Base-by-base conservation (phyloP, 2,113 vertebrate species). In the Sander vitreus region DNA sequence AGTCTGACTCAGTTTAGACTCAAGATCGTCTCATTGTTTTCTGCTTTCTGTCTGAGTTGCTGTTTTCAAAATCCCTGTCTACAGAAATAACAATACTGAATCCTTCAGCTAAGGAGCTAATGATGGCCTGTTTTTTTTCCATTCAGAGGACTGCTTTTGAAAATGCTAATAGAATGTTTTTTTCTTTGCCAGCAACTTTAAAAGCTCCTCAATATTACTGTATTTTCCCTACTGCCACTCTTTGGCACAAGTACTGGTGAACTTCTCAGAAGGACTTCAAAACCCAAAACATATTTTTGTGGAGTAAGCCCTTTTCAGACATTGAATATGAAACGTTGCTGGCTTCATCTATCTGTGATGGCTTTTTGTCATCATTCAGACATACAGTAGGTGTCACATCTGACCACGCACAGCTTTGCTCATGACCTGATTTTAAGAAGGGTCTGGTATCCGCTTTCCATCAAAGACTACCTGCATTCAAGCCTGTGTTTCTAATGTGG, bases 401-500 rank as follows among this genome's bases (percentile, higher is more conserved):
- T 71, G 36, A 60, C 53, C 11, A 63, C 8, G 18, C 30, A 39
- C 63, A 36, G 2, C 54, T 76, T 30, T 27, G 8, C 18, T 55
- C 59, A 5, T 47, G 59, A 23, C 50, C 58, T 55, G 59, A 27
- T 55, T 80, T 79, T 45, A 53, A 43, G 23, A 53, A 47, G 1
- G 5, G 11, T 39, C 30, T 50, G 11, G 3, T 48, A n/a, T 30
- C 45, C 3, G 3, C 30, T 67, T 66, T 76, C 39, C 51, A 67
- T 57, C 25, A 77, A 57, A 66, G 25, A 58, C 53, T 45, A 64
- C 30, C 58, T 43, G n/a, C 48, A 65, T 21, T 53, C 21, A 23
- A 3, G 50, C 7, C 43, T 6, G 21, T 14, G 2, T 43, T 43
- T 54, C 18, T 27, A 39, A 9, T 53, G n/a, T 30, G 50, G 36